phyloP scores from a whole-genome alignment of 1,140 invertebrate species.

The Rhynchophorus ferrugineus region DNA sequence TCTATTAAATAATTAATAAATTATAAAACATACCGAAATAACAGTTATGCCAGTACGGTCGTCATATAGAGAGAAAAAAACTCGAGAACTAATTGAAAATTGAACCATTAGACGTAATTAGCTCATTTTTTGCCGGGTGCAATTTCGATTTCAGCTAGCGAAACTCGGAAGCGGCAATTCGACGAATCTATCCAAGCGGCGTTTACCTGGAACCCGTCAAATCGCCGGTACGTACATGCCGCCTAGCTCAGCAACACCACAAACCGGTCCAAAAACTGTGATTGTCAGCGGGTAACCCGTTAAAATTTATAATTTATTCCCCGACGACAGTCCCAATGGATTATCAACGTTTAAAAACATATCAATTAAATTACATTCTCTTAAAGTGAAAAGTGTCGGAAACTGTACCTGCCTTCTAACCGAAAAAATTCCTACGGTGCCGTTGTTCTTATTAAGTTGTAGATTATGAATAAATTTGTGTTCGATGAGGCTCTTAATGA shows the following conservation, averaged over 20 bases:
- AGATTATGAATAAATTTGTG: slow-evolving; percentile 16
- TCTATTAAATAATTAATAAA: too few species aligned
- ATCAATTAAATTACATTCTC: slow-evolving; percentile 21
- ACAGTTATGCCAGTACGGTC: too few species aligned
- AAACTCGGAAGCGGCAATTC: too few species aligned
- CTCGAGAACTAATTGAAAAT: too few species aligned
- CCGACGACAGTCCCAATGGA: slow-evolving; percentile 21
- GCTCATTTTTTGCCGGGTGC: not conserved
- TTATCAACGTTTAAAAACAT: slow-evolving; percentile 23
- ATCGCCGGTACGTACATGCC: not conserved
- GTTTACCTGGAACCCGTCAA: not conserved
- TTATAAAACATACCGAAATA: too few species aligned
- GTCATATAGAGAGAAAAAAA: too few species aligned
- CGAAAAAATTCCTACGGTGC: slow-evolving; percentile 15
- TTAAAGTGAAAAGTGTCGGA: slow-evolving; percentile 16
- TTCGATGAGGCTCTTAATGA: slow-evolving; percentile 3
- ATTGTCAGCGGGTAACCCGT: slow-evolving; percentile 20
- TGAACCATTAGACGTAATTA: too few species aligned
- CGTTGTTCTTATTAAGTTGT: slow-evolving; percentile 17
- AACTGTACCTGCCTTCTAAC: slow-evolving; percentile 13
- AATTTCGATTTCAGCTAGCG: too few species aligned
- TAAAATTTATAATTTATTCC: slow-evolving; percentile 23
- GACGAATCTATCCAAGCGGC: not conserved
- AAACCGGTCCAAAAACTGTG: slow-evolving; percentile 18
- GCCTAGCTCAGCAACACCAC: too few species aligned